Evolutionary conservation across 1,140 invertebrate species (phyloP), one percentile per base, ranked within the genome.

Genomic region (Paracyclopina nana): DNA sequence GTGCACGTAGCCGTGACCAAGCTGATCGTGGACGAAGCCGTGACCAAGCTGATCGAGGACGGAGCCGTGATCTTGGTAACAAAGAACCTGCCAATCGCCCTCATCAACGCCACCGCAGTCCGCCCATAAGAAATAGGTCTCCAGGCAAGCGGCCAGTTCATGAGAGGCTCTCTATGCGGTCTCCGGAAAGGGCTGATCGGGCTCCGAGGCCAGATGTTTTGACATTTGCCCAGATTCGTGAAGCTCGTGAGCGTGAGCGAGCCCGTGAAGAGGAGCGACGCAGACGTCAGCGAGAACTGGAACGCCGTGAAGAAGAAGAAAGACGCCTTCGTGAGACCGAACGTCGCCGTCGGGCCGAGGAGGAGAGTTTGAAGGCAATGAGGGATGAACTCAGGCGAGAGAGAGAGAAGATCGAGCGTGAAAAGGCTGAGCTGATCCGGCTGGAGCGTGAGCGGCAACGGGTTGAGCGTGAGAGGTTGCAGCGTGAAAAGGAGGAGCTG

Each of bases 381-480:
- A 60, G 59, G 28, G 61, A 63, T 51, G 58, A 58, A 46, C 52
- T 65, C 6, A 60, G 59, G 42, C 29, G 46, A 20, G 64, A 65
- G 54, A 56, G 60, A 46, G 60, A 64, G 44, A 54, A 55, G 31
- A 46, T 66, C n/a, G 65, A 67, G 53, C 51, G 58, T 31, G 61
- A 63, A 50, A 57, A 64, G 54, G 53, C 59, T 18, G 61, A 65
- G 54, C 53, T 58, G 1, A 24, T 57, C 11, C 55, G 57, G 34
- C 31, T 63, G 11, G 64, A 65, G 49, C 51, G 60, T 42, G 61
- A 62, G 50, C 54, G 57, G 27, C 58, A 59, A 38, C 27, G 55
- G 11, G 8, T 59, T 25, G 61, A 63, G 55, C 55, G 63, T 38
- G 62, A 63, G 24, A 46, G 57, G 25, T 44, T 65, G 9, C 61